Evolutionary conservation across 2,113 vertebrate species (phyloP).

Genomic region (Neodontobutis hainanensis): DNA sequence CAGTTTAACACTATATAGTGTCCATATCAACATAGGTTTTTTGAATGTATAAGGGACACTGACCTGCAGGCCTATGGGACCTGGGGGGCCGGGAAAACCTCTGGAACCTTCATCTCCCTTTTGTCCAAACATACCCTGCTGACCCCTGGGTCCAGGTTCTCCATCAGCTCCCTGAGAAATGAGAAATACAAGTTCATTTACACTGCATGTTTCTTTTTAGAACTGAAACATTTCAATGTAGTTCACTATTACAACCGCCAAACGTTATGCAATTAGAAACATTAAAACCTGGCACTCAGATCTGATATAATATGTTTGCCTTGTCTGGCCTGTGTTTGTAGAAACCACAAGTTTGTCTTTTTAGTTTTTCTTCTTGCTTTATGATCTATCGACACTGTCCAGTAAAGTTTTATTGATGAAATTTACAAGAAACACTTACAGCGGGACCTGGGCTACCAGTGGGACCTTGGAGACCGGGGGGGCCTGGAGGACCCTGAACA

Average conservation of each 20-base stretch:
- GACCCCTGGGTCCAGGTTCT: constrained; percentile 94
- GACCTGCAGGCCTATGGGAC: constrained; percentile 96
- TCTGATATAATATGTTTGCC: not conserved
- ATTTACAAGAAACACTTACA: constrained; percentile 78
- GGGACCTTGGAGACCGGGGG: constrained; percentile 93
- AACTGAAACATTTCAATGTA: not conserved
- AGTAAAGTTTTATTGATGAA: not conserved
- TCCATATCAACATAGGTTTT: too few species aligned
- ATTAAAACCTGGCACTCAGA: not conserved
- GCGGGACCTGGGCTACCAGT: constrained; percentile 94
- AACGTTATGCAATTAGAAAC: not conserved
- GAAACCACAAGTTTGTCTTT: not conserved
- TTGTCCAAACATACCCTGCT: constrained; percentile 98
- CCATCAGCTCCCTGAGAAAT: constrained; percentile 90
- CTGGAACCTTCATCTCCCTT: constrained; percentile 96
- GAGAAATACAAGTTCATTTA: not conserved
- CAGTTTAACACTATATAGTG: too few species aligned
- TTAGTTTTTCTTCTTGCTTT: not conserved
- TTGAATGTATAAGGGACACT: constrained; percentile 21
- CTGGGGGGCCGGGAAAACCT: constrained; percentile 95
- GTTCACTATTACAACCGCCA: not conserved
- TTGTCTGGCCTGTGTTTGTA: not conserved
- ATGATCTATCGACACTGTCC: not conserved
- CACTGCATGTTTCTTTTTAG: not conserved
- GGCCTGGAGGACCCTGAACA: constrained; percentile 91